Base-by-base conservation (phyloP, 2,113 vertebrate genomes). In the Oncorhynchus masou region DNA sequence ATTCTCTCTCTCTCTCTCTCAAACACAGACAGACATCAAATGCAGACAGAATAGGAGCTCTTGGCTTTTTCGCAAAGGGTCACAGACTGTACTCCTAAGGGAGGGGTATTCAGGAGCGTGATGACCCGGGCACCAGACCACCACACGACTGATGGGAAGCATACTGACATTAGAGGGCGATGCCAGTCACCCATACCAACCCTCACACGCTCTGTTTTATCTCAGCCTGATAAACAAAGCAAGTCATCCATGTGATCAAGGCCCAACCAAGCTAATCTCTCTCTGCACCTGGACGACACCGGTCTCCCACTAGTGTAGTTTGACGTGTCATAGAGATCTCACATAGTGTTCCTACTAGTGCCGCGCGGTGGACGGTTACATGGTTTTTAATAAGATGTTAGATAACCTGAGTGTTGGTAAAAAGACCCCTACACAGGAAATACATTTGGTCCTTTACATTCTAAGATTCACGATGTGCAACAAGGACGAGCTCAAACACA, bases 21-120 rank as follows among this genome's bases (percentile, higher is more conserved):
- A 9, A 20, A 48, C 20, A 16, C 70, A 79, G 65, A 62, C 7
- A 3, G n/a, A 62, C 85, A 88, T 91, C 88, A 88, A 87, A 89
- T 79, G 74, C 81, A 39, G 27, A 5, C 57, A 72, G 54, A 20
- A 20, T 20, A n/a, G 59, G 16, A 9, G n/a, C 7, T 51, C 66
- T 79, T 82, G 79, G 82, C 82, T 31, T 34, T 77, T 15, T 20
- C 78, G 79, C 73, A 86, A 68, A 86, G 79, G 19, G n/a, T 13
- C 49, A 15, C 24, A 73, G 78, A 79, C 68, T 60, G 64, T 75
- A 67, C 54, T 5, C 64, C 13, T 9, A 67, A 22, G 8, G 31
- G n/a, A n/a, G 31, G 2, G 2, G 39, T n/a, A n/a, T 64, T 27
- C 24, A 68, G 57, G n/a, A 84, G 83, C 73, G 81, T 72, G 81